Evolutionary conservation across 2,888 invertebrate genomes (phyloP).

Genomic region (Gandaritis pyraliata): DNA sequence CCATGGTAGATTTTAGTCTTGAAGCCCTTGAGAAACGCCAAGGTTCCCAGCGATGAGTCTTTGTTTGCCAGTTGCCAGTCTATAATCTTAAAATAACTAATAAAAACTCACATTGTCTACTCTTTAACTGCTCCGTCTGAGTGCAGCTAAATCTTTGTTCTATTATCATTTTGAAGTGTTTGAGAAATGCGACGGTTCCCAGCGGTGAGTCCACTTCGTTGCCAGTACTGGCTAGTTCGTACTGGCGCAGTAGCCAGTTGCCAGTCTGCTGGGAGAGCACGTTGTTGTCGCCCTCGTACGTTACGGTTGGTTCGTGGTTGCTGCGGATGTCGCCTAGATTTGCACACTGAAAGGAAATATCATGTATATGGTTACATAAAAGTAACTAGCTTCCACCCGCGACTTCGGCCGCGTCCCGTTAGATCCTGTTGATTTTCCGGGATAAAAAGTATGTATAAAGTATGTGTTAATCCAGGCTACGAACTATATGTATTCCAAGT

Average conservation of each 20-base stretch:
- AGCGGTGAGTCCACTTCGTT: constrained; percentile 86
- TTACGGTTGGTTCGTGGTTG: constrained; percentile 95
- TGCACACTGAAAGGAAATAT: constrained; percentile 81
- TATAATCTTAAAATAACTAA: too few species aligned
- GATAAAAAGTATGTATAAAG: too few species aligned
- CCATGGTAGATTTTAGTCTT: too few species aligned
- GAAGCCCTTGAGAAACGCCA: too few species aligned
- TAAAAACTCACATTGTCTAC: constrained; percentile 62
- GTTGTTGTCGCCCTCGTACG: constrained; percentile 97
- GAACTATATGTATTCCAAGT: too few species aligned
- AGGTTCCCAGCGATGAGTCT: too few species aligned
- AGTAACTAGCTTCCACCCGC: too few species aligned
- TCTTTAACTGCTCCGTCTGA: constrained; percentile 59
- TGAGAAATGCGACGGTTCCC: constrained; percentile 88
- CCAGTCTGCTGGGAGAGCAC: constrained; percentile 95
- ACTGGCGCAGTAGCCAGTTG: constrained; percentile 92
- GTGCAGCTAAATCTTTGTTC: constrained; percentile 51
- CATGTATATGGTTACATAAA: too few species aligned
- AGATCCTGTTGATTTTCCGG: too few species aligned
- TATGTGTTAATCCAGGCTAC: too few species aligned
- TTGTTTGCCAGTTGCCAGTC: too few species aligned
- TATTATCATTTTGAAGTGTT: constrained; percentile 50
- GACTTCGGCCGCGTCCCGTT: too few species aligned
- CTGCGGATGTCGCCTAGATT: constrained; percentile 93
- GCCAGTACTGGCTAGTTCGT: constrained; percentile 75